phyloP scores from a whole-genome alignment of 2,113 vertebrate species.

The Nibea albiflora region DNA sequence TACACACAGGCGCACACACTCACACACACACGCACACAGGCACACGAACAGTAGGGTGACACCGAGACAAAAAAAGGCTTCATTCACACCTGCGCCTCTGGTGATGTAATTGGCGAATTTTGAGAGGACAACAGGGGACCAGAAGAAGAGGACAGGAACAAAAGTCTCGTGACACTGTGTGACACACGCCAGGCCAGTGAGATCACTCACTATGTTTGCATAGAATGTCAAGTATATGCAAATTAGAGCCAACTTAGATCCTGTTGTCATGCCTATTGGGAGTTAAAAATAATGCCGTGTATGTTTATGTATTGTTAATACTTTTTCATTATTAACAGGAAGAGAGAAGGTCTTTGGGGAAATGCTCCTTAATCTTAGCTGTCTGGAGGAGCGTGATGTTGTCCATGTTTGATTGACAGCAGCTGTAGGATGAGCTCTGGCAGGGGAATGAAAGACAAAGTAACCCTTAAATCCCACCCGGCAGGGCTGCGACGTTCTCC shows the following conservation, averaged over 20 bases:
- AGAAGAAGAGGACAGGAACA: background rate
- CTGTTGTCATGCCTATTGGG: background rate
- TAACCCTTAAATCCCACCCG: background rate
- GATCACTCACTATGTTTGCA: background rate
- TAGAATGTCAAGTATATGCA: background rate
- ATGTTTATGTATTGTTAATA: background rate
- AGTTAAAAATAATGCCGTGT: background rate
- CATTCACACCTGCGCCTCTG: constrained; percentile 36
- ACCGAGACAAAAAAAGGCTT: constrained; percentile 25
- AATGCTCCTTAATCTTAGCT: background rate
- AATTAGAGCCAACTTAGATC: background rate
- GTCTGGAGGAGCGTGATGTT: background rate
- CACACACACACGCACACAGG: background rate
- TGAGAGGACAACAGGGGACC: background rate
- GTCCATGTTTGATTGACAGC: background rate
- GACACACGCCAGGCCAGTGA: background rate
- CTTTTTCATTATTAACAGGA: background rate
- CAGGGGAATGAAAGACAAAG: background rate
- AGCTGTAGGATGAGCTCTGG: background rate
- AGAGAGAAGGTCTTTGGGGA: background rate
- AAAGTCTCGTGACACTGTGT: background rate
- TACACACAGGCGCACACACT: background rate
- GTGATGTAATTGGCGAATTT: background rate
- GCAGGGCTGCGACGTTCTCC: too few species aligned
- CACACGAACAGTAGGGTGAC: constrained; percentile 14